These are phyloP conservation scores for Physocephala rufipes DNA, from an alignment of 2,888 invertebrate genomes.

Conservation along the genomic window DNA sequence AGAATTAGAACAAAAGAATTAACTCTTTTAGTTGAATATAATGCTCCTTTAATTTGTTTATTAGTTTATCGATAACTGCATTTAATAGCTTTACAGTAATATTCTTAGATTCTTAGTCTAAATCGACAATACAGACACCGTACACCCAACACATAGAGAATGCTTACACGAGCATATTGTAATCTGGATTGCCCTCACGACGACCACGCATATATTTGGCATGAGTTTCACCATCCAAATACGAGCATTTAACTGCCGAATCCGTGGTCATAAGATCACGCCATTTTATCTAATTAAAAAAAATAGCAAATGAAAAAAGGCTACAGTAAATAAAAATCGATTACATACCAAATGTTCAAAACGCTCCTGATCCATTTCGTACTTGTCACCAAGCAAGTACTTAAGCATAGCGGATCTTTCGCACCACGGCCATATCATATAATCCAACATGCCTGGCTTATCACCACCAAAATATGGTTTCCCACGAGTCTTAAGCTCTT, in stretches of 20 bases:
- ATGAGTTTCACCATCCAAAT: conserved; percentile 75
- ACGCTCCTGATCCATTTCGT: conserved; percentile 72
- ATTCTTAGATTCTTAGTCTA: neutral
- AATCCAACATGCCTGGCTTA: conserved; percentile 81
- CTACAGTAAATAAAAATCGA: neutral
- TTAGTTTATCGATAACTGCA: conserved; percentile 15
- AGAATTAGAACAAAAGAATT: conserved; percentile 40
- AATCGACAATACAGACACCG: conserved; percentile 20
- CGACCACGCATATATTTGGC: conserved; percentile 75
- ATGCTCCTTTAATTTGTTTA: conserved; percentile 15
- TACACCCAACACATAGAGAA: conserved; percentile 30
- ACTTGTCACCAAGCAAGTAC: conserved; percentile 70
- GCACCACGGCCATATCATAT: conserved; percentile 88
- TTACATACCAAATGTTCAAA: conserved; percentile 72
- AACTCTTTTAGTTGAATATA: conserved; percentile 13
- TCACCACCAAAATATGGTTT: conserved; percentile 75
- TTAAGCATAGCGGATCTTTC: conserved; percentile 71
- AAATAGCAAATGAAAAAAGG: conserved; percentile 45
- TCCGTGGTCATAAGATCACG: conserved; percentile 76
- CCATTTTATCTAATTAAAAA: conserved; percentile 77
- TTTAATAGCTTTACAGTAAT: conserved; percentile 19
- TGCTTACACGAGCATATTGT: conserved; percentile 71
- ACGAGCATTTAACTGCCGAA: conserved; percentile 74
- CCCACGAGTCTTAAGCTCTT: conserved; percentile 72
- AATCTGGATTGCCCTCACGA: conserved; percentile 74